Evolutionary conservation across 1,140 invertebrate genomes (phyloP).

Genomic region (Varroa destructor): DNA sequence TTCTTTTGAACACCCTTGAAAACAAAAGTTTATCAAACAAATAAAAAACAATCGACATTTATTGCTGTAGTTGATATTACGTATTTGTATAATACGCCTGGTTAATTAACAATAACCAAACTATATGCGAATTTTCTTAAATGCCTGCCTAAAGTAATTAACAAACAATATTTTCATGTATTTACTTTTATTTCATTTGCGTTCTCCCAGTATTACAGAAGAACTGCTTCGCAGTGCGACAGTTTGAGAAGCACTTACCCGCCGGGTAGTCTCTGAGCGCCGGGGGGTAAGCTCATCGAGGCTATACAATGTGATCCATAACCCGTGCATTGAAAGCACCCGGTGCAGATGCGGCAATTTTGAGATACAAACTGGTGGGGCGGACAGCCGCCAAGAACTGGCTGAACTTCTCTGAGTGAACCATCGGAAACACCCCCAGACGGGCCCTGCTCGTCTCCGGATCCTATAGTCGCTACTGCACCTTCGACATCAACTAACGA

Average conservation of each 20-base stretch:
- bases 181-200: no score
- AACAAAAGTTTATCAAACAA: no score
- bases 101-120: no score
- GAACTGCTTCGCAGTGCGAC: no score
- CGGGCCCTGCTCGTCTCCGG: constrained; percentile 43
- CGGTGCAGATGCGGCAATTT: constrained; percentile 72
- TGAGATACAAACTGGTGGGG: constrained; percentile 62
- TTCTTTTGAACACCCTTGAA: no score
- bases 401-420: background rate
- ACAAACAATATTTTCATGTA: no score
- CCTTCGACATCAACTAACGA: constrained; percentile 22
- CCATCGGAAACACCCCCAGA: constrained; percentile 37
- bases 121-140: no score
- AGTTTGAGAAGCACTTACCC: constrained; percentile 48
- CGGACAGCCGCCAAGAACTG: constrained; percentile 49
- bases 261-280: constrained; percentile 4
- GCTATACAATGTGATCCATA: constrained; percentile 73
- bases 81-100: no score
- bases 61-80: no score
- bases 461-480: constrained; percentile 34
- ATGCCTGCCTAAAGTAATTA: no score
- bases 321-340: constrained; percentile 85
- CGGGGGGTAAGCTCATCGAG: constrained; percentile 19
- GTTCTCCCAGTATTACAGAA: no score
- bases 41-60: no score